Evolutionary conservation across 2,797 vertebrate species (phyloP).

Genomic region (Peromyscus melanophrys): DNA sequence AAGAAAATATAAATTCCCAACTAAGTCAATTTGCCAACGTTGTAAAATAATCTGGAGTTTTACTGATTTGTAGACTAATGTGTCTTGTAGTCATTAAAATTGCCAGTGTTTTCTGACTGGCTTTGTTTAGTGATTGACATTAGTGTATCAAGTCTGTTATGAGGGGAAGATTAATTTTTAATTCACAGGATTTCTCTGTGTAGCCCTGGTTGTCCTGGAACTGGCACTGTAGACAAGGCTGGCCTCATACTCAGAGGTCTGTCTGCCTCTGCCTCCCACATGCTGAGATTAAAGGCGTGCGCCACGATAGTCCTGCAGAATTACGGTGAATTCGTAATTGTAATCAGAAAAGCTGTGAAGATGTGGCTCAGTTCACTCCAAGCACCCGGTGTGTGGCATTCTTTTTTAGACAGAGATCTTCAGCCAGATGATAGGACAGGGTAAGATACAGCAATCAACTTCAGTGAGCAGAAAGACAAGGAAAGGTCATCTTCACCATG

Average conservation of each 20-base stretch:
- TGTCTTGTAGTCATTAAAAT: constrained; percentile 24
- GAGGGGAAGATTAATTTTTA: neutral
- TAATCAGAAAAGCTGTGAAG: neutral
- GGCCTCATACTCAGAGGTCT: neutral
- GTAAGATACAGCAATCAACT: neutral
- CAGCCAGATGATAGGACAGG: neutral
- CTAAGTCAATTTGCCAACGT: neutral
- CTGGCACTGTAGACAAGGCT: neutral
- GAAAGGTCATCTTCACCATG: neutral
- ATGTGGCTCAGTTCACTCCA: neutral
- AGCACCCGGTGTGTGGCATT: neutral
- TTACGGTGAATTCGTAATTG: neutral
- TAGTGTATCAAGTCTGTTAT: neutral
- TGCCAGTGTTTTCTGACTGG: neutral
- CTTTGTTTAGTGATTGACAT: constrained; percentile 26
- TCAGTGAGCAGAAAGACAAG: neutral
- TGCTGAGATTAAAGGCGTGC: neutral
- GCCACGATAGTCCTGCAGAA: neutral
- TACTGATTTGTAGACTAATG: neutral
- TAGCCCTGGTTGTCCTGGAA: neutral
- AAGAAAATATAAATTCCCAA: constrained; percentile 20
- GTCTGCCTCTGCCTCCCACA: neutral
- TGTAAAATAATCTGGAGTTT: neutral
- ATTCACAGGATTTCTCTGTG: neutral
- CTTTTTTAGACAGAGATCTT: neutral